These are phyloP conservation scores for Rhinopomastus cyanomelas DNA, from an alignment of 2,113 vertebrate species.

Conservation along the genomic window DNA sequence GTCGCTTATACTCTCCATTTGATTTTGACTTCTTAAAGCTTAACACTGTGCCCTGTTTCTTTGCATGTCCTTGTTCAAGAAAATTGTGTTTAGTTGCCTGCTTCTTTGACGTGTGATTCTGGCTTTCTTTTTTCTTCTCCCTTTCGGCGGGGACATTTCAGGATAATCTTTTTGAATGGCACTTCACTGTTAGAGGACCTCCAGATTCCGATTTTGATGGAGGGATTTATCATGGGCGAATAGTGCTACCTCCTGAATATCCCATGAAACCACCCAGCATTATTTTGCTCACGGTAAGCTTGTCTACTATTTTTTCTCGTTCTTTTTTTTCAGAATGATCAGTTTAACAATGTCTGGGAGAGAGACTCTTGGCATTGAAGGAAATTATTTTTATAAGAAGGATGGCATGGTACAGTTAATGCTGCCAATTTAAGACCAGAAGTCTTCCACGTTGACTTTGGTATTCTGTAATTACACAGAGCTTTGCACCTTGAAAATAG, in stretches of 20 bases:
- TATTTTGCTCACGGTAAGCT: constrained; percentile 92
- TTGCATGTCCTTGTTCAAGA: neutral
- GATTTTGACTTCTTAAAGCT: neutral
- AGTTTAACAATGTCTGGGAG: neutral
- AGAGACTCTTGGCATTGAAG: neutral
- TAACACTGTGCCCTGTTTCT: neutral
- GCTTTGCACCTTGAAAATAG: neutral
- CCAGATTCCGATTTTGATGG: constrained; percentile 98
- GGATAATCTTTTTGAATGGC: constrained; percentile 99
- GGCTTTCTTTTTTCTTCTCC: neutral
- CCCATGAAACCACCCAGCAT: constrained; percentile 99
- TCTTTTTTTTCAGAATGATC: neutral
- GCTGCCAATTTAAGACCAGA: neutral
- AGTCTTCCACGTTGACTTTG: neutral
- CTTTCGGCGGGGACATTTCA: constrained; percentile 53
- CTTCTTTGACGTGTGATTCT: neutral
- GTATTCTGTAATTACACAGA: neutral
- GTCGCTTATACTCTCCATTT: neutral
- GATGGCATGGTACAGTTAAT: neutral
- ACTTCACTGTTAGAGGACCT: constrained; percentile 96
- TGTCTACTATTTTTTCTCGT: neutral
- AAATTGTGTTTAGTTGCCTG: neutral
- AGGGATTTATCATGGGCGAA: constrained; percentile 95
- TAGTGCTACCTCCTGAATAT: constrained; percentile 95
- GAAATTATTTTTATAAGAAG: neutral